Evolutionary conservation across 1,140 invertebrate species (phyloP), one percentile per base, ranked within the genome.

Genomic region (Drosophila busckii): DNA sequence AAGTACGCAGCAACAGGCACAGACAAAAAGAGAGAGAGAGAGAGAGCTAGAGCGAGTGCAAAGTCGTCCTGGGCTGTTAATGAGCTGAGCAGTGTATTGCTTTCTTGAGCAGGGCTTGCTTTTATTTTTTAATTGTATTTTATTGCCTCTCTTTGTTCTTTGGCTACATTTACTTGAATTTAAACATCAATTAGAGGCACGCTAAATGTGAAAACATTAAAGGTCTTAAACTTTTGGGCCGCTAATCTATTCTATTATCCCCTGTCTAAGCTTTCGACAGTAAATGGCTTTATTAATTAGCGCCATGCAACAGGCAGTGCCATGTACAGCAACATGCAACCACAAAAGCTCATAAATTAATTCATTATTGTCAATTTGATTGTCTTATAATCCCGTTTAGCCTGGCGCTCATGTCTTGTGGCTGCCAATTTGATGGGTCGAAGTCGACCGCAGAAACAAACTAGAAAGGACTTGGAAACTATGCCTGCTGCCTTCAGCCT

Each of bases 301-400:
- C 19, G 10, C 23, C 16, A 40, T 9, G 44, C 29, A 9, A 28
- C 12, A 53, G 15, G 35, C 31, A 31, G 31, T 67, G 67, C 70
- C 70, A 76, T 73, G 71, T 50, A 73, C 58, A 45, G 28, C 23
- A 46, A 19, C 1, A 20, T 38, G 19, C 29, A 26, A 19, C 61
- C 61, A 49, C 69, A 67, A 54, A 55, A 71, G 67, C 71, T 78
- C 73, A 80, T 80, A 80, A 78, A 78, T 78, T 63, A 78, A 71
- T 78, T 71, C 73, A 78, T 78, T 78, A 80, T 67, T 73, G 73
- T 80, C 73, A 80, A 67, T 78, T 80, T 71, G 65, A 78, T 73
- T 63, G 68, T 64, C 73, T 45, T 67, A 80, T 80, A 80, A 78
- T 63, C 67, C 52, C 25, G 26, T n/a, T n/a, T n/a, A n/a, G n/a